A percentile compares a stretch with the other conserved stretches of the same genome.
phyloP scores from a whole-genome alignment of 37 sponge, comb jelly and placozoan genomes.

The Crambe crambe region DNA sequence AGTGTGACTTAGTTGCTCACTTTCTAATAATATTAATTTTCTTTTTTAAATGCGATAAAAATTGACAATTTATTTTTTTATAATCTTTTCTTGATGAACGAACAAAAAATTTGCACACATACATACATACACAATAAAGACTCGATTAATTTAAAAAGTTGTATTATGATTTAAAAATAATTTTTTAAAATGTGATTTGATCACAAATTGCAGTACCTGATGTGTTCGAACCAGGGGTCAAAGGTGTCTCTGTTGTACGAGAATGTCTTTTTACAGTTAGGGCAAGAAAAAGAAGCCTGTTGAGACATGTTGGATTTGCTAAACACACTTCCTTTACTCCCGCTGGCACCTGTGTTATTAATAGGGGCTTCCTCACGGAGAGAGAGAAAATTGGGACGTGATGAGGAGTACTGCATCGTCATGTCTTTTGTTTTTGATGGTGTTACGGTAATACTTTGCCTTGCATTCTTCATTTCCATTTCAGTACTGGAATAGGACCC shows the following conservation, averaged over 20 bases:
- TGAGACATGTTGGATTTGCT: neutral
- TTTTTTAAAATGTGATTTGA: too few species aligned
- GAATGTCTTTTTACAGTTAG: slow-evolving; percentile 5
- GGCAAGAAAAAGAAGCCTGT: slow-evolving; percentile 3
- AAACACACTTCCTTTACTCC: too few species aligned
- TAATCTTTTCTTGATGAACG: too few species aligned
- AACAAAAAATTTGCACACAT: too few species aligned
- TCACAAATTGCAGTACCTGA: slow-evolving; percentile 2
- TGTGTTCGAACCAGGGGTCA: slow-evolving; percentile 28
- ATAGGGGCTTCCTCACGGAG: neutral
- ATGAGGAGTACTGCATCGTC: neutral
- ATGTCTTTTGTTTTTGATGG: neutral
- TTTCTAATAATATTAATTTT: too few species aligned
- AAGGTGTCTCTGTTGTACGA: neutral
- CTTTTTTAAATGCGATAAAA: too few species aligned
- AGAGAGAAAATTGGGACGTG: neutral
- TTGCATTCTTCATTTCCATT: neutral
- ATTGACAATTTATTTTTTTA: too few species aligned
- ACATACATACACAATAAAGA: too few species aligned
- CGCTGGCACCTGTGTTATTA: neutral
- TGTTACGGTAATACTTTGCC: neutral
- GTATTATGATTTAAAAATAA: too few species aligned
- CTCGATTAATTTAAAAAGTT: too few species aligned
- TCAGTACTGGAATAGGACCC: neutral
- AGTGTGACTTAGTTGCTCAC: too few species aligned